These are phyloP conservation scores for Anguilla obscura DNA, from an alignment of 2,797 vertebrate genomes.

Conservation along the genomic window DNA sequence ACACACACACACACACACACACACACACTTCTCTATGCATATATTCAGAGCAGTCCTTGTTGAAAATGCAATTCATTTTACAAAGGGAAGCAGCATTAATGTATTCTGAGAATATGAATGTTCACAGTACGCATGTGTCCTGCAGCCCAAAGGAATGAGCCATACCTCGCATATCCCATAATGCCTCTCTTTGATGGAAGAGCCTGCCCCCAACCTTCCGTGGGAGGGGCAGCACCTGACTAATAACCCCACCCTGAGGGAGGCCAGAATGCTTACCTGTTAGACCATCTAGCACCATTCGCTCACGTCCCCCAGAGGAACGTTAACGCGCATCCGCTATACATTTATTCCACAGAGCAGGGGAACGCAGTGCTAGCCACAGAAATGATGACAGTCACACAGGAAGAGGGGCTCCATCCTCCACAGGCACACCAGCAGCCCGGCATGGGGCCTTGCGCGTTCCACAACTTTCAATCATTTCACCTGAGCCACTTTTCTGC, in stretches of 20 bases:
- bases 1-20: not conserved
- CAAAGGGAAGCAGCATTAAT: slow-evolving; percentile 2
- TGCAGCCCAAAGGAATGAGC: not conserved
- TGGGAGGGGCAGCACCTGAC: not conserved
- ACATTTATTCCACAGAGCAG: not conserved
- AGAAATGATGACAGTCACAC: not conserved
- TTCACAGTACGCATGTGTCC: not conserved
- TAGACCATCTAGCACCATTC: not conserved
- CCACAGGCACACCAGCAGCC: not conserved
- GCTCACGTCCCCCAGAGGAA: not conserved
- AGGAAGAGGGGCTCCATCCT: not conserved
- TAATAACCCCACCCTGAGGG: not conserved
- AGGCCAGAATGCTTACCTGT: not conserved
- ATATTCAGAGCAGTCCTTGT: slow-evolving; percentile 9
- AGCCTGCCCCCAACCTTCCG: not conserved
- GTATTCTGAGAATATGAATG: slow-evolving; percentile 5
- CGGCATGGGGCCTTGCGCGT: not conserved
- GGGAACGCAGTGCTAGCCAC: not conserved
- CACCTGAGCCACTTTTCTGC: not conserved
- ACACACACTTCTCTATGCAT: not conserved
- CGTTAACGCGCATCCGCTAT: not conserved
- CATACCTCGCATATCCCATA: not conserved
- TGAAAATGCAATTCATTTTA: slow-evolving; percentile 12
- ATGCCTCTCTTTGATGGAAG: not conserved
- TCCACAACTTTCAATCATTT: not conserved